Evolutionary conservation across 2,797 vertebrate species (phyloP).

Genomic region (Pelochelys cantorii): DNA sequence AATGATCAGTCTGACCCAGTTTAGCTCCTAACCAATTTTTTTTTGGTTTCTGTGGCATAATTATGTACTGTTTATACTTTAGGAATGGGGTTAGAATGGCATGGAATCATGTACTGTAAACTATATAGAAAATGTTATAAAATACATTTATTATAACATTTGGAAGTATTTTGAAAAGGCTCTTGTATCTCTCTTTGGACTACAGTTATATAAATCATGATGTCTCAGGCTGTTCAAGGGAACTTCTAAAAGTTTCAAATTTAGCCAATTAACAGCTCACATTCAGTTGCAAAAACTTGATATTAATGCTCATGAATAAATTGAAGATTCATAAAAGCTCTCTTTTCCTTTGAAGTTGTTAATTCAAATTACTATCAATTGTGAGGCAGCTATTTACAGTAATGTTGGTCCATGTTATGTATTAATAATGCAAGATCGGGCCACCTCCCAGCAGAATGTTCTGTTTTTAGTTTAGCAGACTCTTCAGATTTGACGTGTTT

Average conservation of each 20-base stretch:
- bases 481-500: background rate
- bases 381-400: background rate
- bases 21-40: background rate
- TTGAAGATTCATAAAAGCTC: background rate
- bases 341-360: background rate
- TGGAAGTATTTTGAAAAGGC: background rate
- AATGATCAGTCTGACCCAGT: rapidly evolving
- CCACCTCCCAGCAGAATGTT: background rate
- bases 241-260: background rate
- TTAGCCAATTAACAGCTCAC: background rate
- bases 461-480: background rate
- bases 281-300: background rate
- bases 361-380: background rate
- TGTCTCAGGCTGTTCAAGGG: background rate
- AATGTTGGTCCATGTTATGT: background rate
- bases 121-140: background rate
- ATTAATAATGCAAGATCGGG: background rate
- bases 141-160: background rate
- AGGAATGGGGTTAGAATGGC: background rate
- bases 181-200: background rate
- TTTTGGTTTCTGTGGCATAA: background rate
- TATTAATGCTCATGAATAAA: background rate
- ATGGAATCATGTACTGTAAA: background rate
- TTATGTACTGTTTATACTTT: background rate
- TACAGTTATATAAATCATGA: background rate